These are phyloP conservation scores for Hoplodrina blanda DNA, from an alignment of 2,888 invertebrate genomes.

Conservation along the genomic window DNA sequence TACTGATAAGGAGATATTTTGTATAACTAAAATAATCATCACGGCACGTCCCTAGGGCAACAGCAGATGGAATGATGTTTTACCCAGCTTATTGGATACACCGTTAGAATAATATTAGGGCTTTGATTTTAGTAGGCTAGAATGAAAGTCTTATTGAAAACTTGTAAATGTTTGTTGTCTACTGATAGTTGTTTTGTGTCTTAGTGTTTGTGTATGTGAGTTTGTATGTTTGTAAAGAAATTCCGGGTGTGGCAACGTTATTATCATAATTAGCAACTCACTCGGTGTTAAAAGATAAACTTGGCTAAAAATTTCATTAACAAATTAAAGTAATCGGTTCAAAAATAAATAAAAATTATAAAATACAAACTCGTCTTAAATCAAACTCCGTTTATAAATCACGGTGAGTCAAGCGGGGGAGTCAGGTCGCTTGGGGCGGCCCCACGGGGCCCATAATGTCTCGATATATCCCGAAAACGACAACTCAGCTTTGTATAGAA, in stretches of 20 bases:
- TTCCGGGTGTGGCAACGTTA: too few relatives aligned
- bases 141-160: neutral
- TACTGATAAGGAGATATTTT: conserved; percentile 52
- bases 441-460: conserved; percentile 33
- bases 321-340: too few relatives aligned
- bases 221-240: too few relatives aligned
- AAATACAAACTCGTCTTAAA: conserved; percentile 27
- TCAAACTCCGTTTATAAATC: conserved; percentile 52
- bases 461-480: conserved; percentile 10
- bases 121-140: conserved; percentile 15
- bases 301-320: too few relatives aligned
- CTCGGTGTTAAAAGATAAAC: too few relatives aligned
- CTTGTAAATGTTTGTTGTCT: neutral
- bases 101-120: conserved; percentile 19
- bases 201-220: too few relatives aligned
- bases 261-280: too few relatives aligned
- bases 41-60: conserved; percentile 26
- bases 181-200: too few relatives aligned
- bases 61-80: conserved; percentile 29
- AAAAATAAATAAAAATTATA: neutral
- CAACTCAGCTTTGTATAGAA: neutral
- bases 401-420: conserved; percentile 22
- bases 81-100: conserved; percentile 29
- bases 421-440: neutral
- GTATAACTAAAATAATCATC: conserved; percentile 52